Evolutionary conservation across 2,113 vertebrate species (phyloP), one percentile per base, ranked within the genome.

Genomic region (Salminus brasiliensis): DNA sequence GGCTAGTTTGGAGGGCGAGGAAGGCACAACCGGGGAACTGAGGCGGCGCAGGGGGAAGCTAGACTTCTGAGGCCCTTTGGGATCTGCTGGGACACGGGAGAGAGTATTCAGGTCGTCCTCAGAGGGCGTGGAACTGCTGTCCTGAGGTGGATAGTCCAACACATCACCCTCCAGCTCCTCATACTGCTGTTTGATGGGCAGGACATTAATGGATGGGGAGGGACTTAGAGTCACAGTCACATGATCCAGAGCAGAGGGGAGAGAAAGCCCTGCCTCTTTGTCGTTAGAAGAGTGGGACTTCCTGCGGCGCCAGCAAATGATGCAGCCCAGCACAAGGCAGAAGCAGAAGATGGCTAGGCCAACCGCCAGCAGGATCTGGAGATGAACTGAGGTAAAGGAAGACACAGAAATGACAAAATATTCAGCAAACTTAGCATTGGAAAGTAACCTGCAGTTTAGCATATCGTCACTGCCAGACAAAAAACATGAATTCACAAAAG

Each of bases 271-370:
- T 0, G 84, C 84, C 83, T 93, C 90, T 76, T 89, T 89, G 80
- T 89, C 66, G 41, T 83, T 74, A 0, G 78, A 76, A 9, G 88
- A 80, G 23, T 32, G 63, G 0, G 8, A 77, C 76, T 85, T 90
- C 5, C 71, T 81, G 23, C 81, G 89, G 23, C 89, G 83, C 87
- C 91, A 93, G 81, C 93, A 94, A 63, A 93, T 47, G 34, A 92
- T 72, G 7, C 94, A 95, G 29, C 93, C 87, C 7, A 95, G 88
- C 59, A 95, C 89, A 67, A 93, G 80, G 49, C 88, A 91, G 90
- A 94, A 94, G 86, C 91, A 95, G 74, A 95, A 85, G 16, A 95
- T 74, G 4, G 92, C 91, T 78, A 94, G 88, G 25, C 91, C 93
- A 5, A 88, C 75, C 0, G 92, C 90, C 52, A 95, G 87, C 74